Conservation (phyloP, 1,140 invertebrate species). For the Trichonephila clavipes region DNA sequence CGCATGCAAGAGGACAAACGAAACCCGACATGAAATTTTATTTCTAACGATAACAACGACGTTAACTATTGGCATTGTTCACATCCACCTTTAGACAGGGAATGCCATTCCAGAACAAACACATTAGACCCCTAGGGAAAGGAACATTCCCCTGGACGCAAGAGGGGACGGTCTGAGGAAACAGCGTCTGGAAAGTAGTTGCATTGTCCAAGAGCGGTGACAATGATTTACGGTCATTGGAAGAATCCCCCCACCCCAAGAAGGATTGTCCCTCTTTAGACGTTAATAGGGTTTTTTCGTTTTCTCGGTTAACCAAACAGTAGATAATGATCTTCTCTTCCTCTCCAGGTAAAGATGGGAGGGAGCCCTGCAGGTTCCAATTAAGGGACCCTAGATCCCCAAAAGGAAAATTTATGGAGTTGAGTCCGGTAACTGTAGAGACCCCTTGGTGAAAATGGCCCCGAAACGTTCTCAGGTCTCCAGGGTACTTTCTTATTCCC, state of each 20-base stretch:
- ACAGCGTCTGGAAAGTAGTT: slow-evolving; percentile 2
- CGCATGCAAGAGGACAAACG: neutral
- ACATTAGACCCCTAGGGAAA: neutral
- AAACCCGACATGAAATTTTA: too few relatives aligned
- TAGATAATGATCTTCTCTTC: slow-evolving; percentile 47
- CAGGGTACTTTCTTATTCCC: too few relatives aligned
- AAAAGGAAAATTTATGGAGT: slow-evolving; percentile 41
- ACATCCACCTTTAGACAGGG: neutral
- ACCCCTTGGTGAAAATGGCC: neutral
- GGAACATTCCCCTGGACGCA: neutral
- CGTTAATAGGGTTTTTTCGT: slow-evolving; percentile 43
- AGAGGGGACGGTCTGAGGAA: neutral
- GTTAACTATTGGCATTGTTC: neutral
- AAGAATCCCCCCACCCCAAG: neutral
- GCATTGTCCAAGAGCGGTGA: neutral
- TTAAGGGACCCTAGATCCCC: neutral
- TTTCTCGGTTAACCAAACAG: slow-evolving; percentile 46
- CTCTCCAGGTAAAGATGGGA: slow-evolving; percentile 3
- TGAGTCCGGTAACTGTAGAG: neutral
- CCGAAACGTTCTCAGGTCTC: too few relatives aligned
- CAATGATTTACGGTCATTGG: slow-evolving; percentile 53
- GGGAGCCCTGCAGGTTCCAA: slow-evolving; percentile 26
- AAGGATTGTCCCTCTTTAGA: slow-evolving; percentile 34
- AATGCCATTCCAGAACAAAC: neutral
- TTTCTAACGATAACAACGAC: neutral